Base-by-base conservation (phyloP, 2,797 vertebrate genomes). In the Bovichtus variegatus region DNA sequence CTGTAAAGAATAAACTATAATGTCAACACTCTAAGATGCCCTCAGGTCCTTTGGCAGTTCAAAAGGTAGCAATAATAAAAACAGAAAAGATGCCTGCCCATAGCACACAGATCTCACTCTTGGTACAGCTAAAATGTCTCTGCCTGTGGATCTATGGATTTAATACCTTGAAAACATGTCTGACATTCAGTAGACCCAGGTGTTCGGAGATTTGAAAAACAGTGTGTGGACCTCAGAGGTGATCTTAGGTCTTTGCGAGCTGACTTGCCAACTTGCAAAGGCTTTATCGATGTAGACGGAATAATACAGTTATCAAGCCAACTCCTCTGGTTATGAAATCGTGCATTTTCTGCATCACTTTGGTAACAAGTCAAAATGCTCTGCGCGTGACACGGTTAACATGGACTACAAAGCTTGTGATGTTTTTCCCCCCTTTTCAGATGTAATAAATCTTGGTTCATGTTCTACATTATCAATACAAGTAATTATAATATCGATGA, bases 121-220 rank as follows among this genome's bases (percentile, higher is more conserved):
- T 34, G 31, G 31, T 15, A 16, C 38, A 44, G 57, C 13, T 53
- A 29, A 73, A 73, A 73, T 44, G 54, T 65, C 63, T 73, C 46
- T 66, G 31, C 46, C 27, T 23, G 8, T 51, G 43, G 63, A 73
- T 73, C 31, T 63, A 47, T 61, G 29, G 25, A n/a, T 40, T 59
- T 66, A 41, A 69, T 74, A 65, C 31, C 49, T 58, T 54, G 44
- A 72, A 71, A 68, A 46, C 74, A 59, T 38, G 41, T 47, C 31
- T 74, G 68, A 60, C 21, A 66, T 53, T 68, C 9, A 61, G 57
- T 29, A 43, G 25, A 40, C 21, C 31, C 12, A 16, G 25, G 57
- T 80, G 38, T 50, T 51, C 18, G 9, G 15, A 38, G 29, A 27
- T 44, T 25, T 38, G 11, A 34, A 38, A 65, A 69, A 61, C 19